Base-by-base conservation (phyloP, 2,113 vertebrate species). In the Sylvilagus bachmani region DNA sequence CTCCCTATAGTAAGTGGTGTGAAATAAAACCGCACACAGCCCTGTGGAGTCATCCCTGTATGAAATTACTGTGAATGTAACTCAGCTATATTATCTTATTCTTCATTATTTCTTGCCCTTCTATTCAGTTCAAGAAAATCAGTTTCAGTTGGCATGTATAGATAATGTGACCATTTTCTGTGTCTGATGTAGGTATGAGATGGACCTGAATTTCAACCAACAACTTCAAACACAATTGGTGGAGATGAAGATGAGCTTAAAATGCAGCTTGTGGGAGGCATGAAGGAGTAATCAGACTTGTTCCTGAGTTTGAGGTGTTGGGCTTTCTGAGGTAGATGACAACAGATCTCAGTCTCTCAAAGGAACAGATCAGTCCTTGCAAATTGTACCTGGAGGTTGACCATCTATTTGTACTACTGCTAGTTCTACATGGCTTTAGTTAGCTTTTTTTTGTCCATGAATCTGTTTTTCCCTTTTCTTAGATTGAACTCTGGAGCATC, bases 121-220 rank as follows among this genome's bases (percentile, higher is more conserved):
- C 21, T 82, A 62, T 84, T 82, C 31, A 55, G 33, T 88, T 78
- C 17, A 87, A 71, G 62, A 75, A 90, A 96, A 92, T 29, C 31
- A 14, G 25, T 31, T 49, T 95, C 27, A 49, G 14, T n/a, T 92
- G 73, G 90, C 36, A 78, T 81, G 64, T 67, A 81, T 86, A 67
- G 53, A 78, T 58, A 25, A 17, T 25, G 51, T 29, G 49, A 7
- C 10, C 73, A 78, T 62, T 94, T 87, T 24, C 62, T 73, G 10
- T 61, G 29, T 66, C 31, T 86, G 16, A 8, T 10, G 12, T 89
- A 19, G 31, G 31, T 22, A 17, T 90, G 6, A 73, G 38, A 70
- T 29, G 44, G 49, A 92, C n/a, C 79, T 82, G 84, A 81, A 69
- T 90, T 62, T 92, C 85, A 96, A 90, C 29, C 19, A 85, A 51